Evolutionary conservation across 2,797 vertebrate genomes (phyloP).

Genomic region (Sparidentex hasta): DNA sequence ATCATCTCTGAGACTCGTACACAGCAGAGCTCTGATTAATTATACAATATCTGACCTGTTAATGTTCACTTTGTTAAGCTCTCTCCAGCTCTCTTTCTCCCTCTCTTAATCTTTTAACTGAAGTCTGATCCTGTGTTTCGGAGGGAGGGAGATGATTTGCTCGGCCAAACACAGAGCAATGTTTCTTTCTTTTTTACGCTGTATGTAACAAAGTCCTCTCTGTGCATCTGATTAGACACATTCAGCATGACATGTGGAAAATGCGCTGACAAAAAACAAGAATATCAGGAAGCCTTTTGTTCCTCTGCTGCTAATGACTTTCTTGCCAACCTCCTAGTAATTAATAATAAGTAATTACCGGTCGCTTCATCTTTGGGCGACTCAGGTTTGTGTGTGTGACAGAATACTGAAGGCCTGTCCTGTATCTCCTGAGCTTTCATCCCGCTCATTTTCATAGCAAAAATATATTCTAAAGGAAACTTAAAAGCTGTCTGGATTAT

Average conservation of each 20-base stretch:
- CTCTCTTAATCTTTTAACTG: slow-evolving; percentile 31
- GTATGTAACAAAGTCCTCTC: background rate
- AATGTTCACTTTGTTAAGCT: slow-evolving; percentile 65
- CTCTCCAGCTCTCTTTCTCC: slow-evolving; percentile 36
- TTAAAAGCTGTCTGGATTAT: background rate
- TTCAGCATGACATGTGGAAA: slow-evolving; percentile 8
- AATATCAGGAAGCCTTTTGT: slow-evolving; percentile 13
- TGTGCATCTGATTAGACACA: background rate
- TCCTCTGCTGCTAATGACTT: slow-evolving; percentile 44
- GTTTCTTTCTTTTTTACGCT: slow-evolving; percentile 1
- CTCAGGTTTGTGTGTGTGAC: background rate
- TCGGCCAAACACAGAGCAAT: slow-evolving; percentile 4
- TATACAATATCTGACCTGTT: slow-evolving; percentile 68
- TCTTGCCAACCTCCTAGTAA: slow-evolving; percentile 37
- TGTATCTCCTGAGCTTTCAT: background rate
- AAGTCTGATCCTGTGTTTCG: slow-evolving; percentile 35
- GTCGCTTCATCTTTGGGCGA: slow-evolving; percentile 17
- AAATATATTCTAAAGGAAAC: background rate
- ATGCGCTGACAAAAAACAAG: background rate
- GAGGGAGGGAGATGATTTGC: slow-evolving; percentile 27
- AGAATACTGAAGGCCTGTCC: background rate
- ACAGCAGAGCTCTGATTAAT: slow-evolving; percentile 66
- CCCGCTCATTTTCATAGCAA: background rate
- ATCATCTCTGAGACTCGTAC: slow-evolving; percentile 52
- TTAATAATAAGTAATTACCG: slow-evolving; percentile 40